A percentile compares a stretch with the other conserved stretches of the same genome.
Evolutionary conservation across 2,797 vertebrate genomes (phyloP).

Genomic region (Microctenopoma stevenorrisi): DNA sequence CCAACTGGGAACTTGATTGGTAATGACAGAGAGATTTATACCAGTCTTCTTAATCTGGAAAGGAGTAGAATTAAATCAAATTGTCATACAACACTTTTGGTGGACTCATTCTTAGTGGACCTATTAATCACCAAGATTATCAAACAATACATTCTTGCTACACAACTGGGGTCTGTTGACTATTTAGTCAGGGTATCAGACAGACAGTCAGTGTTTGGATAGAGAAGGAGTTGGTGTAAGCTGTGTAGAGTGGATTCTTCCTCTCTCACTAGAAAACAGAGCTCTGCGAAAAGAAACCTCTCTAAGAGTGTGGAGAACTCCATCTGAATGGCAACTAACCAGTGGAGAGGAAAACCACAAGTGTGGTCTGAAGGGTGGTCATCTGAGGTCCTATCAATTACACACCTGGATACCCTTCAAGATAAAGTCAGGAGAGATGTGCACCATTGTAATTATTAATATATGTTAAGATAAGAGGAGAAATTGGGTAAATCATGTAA

Average conservation of each 20-base stretch:
- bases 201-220: slow-evolving; percentile 67
- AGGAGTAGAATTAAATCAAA: too few relatives aligned
- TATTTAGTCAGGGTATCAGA: slow-evolving; percentile 51
- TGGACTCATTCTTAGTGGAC: background rate
- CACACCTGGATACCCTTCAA: slow-evolving; percentile 45
- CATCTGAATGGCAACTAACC: slow-evolving; percentile 16
- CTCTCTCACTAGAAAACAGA: slow-evolving; percentile 65
- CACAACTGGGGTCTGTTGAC: slow-evolving; percentile 6
- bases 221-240: slow-evolving; percentile 66
- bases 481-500: background rate
- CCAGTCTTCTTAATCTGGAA: too few relatives aligned
- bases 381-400: slow-evolving; percentile 35
- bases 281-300: slow-evolving; percentile 69
- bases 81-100: too few relatives aligned
- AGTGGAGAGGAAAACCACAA: slow-evolving; percentile 12
- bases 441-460: slow-evolving; percentile 32
- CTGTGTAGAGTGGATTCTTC: slow-evolving; percentile 75
- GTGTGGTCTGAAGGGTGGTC: background rate
- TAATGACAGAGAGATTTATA: too few relatives aligned
- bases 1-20: too few relatives aligned
- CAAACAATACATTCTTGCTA: slow-evolving; percentile 41
- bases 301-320: slow-evolving; percentile 40
- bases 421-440: slow-evolving; percentile 39
- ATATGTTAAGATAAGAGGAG: background rate
- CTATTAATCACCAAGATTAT: slow-evolving; percentile 11